Evolutionary conservation across 2,797 vertebrate species (phyloP).

Genomic region (Acipenser oxyrinchus): DNA sequence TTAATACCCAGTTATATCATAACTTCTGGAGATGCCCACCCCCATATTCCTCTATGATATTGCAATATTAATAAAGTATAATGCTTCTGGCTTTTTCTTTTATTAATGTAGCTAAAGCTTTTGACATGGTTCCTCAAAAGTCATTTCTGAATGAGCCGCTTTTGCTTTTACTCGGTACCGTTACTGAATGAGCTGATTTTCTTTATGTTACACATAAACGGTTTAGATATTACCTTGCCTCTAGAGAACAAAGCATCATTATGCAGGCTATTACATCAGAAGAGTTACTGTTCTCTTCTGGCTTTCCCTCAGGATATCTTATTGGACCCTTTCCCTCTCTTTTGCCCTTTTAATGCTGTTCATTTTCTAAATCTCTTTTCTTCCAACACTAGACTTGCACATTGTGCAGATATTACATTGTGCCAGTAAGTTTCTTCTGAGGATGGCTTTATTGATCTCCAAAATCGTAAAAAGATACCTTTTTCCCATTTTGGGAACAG

Average conservation of each 20-base stretch:
- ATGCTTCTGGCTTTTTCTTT: slow-evolving; percentile 6
- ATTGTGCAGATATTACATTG: slow-evolving; percentile 2
- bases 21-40: background rate
- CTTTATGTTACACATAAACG: slow-evolving; percentile 9
- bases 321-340: slow-evolving; percentile 2
- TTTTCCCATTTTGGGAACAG: no score
- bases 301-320: slow-evolving; percentile 6
- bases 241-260: slow-evolving; percentile 7
- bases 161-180: background rate
- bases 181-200: slow-evolving; percentile 3
- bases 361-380: slow-evolving; percentile 8
- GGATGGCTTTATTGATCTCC: background rate
- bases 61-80: slow-evolving; percentile 3
- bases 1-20: background rate
- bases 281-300: slow-evolving; percentile 2
- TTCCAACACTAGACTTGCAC: slow-evolving; percentile 6
- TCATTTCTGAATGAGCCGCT: background rate
- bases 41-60: background rate
- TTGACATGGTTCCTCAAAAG: slow-evolving; percentile 5
- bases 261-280: slow-evolving; percentile 5
- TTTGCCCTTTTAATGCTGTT: slow-evolving; percentile 2
- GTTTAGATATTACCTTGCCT: slow-evolving; percentile 8
- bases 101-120: slow-evolving; percentile 6
- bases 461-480: background rate
- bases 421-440: slow-evolving; percentile 6